A percentile compares a stretch with the other conserved stretches of the same genome.
These are phyloP conservation scores for Drosophila kokeensis DNA, from an alignment of 2,888 invertebrate genomes.

Conservation along the genomic window DNA sequence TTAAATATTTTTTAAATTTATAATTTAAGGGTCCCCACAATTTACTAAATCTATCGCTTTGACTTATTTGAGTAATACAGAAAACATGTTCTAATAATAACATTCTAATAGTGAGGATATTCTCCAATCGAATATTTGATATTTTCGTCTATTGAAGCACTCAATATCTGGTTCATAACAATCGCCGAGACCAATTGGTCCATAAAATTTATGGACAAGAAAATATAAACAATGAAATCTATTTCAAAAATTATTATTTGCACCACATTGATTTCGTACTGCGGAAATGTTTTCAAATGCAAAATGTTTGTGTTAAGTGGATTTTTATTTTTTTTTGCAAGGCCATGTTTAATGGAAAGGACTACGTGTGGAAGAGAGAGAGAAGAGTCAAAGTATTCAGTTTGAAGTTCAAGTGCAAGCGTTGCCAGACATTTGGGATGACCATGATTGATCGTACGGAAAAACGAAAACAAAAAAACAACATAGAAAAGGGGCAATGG, in stretches of 20 bases:
- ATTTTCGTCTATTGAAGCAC: background rate
- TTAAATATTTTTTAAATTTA: background rate
- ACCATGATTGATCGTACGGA: slow-evolving; percentile 27
- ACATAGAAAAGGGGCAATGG: background rate
- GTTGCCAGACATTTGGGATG: slow-evolving; percentile 12
- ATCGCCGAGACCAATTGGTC: background rate
- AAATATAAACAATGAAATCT: slow-evolving; percentile 33
- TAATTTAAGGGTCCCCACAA: background rate
- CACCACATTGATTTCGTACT: slow-evolving; percentile 6
- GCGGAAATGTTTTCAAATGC: slow-evolving; percentile 47
- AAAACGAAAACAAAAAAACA: slow-evolving; percentile 7
- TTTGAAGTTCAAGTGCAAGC: slow-evolving; percentile 53
- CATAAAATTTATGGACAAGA: slow-evolving; percentile 25
- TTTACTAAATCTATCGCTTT: background rate
- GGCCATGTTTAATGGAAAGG: slow-evolving; percentile 13
- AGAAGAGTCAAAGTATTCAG: slow-evolving; percentile 7
- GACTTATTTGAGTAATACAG: background rate
- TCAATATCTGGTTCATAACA: slow-evolving; percentile 3
- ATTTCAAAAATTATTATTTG: slow-evolving; percentile 23
- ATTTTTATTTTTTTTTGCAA: background rate
- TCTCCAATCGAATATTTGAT: background rate
- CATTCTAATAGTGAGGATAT: background rate
- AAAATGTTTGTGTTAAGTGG: background rate
- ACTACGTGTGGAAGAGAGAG: background rate
- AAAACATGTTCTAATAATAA: background rate